Base-by-base conservation (phyloP, 2,888 invertebrate species). In the Drosophila kanekoi region DNA sequence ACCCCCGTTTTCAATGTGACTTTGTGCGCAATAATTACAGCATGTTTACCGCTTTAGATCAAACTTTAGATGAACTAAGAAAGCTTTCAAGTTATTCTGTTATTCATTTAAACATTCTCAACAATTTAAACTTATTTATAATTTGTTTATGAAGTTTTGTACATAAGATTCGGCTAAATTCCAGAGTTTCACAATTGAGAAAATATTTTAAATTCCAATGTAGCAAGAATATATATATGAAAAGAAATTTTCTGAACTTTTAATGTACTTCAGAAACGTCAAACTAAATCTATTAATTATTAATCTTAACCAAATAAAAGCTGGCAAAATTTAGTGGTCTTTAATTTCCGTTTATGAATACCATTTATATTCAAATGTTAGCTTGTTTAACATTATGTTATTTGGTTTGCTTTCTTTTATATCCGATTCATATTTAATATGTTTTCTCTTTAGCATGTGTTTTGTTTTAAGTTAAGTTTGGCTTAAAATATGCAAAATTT, bases 401-500 rank as follows among this genome's bases (percentile, higher is more conserved):
- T 33, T 14, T 20, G 28, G 8, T 40, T 48, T 41, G 9, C 11
- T 32, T 28, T 37, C 47, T 41, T n/a, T 41, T 4, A 48, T 41
- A 33, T 67, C 23, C 35, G 32, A 32, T 47, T 44, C 28, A 73
- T 45, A 37, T 51, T 10, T 38, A 5, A 16, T 18, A 9, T 40
- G 32, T 41, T 54, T 54, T 60, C 38, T 37, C 37, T 60, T 33
- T 33, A 43, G 9, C 52, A 38, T 33, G 6, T 20, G 53, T 49
- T 44, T 10, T 23, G 23, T 6, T 11, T 44, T 57, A 44, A 20
- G 14, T n/a, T 40, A n/a, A 18, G 33, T 33, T 43, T 16, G 32
- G 47, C 18, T 44, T 56, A 65, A 14, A 9, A 37, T 37, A 72
- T 76, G 58, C 54, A 51, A 58, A 63, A 58, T 35, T 9, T 28